Conservation (phyloP, 2,797 vertebrate species). For the Ibycter americanus region DNA sequence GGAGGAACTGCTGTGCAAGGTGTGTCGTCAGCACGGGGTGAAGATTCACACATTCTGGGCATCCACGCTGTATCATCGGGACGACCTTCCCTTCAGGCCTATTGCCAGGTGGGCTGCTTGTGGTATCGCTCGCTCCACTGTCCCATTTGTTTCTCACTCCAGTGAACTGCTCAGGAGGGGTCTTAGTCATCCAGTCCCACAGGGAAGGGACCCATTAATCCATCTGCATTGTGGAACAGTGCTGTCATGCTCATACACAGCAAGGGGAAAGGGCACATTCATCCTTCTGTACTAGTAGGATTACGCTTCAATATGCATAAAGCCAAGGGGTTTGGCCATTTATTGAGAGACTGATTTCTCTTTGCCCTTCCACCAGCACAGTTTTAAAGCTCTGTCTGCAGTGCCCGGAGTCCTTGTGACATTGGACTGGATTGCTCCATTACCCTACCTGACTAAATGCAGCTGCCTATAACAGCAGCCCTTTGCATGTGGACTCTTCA, state of each 20-base stretch:
- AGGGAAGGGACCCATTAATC: not conserved
- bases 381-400: not conserved
- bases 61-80: slow-evolving; percentile 82
- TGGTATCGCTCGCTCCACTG: not conserved
- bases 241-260: not conserved
- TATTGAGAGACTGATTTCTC: not conserved
- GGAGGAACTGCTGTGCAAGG: slow-evolving; percentile 76
- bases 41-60: slow-evolving; percentile 84
- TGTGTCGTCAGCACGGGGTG: slow-evolving; percentile 79
- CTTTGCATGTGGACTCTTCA: not conserved
- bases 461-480: not conserved
- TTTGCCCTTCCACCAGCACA: not conserved
- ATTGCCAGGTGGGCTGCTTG: slow-evolving; percentile 73
- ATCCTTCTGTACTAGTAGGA: not conserved
- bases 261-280: not conserved
- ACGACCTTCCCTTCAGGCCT: slow-evolving; percentile 82
- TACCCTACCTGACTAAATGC: not conserved
- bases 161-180: not conserved
- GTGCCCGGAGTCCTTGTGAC: not conserved
- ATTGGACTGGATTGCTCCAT: not conserved
- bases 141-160: not conserved
- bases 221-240: not conserved
- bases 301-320: not conserved
- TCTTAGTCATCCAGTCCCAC: not conserved
- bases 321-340: not conserved